Evolutionary conservation across 2,113 vertebrate genomes (phyloP), one percentile per base, ranked within the genome.

Genomic region (Morone chrysops): DNA sequence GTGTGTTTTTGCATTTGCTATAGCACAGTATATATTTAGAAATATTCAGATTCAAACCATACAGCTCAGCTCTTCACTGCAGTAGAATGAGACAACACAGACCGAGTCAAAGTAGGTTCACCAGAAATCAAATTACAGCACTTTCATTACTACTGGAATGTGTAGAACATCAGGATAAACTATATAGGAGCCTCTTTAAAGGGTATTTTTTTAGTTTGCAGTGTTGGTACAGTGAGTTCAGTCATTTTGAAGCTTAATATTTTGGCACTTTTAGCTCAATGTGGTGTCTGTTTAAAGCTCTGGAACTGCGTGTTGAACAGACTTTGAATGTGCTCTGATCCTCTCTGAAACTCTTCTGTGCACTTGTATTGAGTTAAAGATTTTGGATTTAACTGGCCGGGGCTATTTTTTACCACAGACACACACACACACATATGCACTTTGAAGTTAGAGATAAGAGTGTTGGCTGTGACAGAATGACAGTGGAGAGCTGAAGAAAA

Each of bases 391-490:
- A 81, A 16, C 61, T 38, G 51, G 9, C 53, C 10, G 3, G 18
- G 10, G 22, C 60, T 87, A 85, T 85, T 85, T 31, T 90, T 87
- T 87, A 82, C 8, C 73, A 54, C 63, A 56, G 57, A 22, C 75
- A 67, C 65, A 68, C 63, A 60, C 56, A 62, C 76, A 70, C 25
- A 57, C 50, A 68, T 41, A 50, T 53, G 69, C 63, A 40, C 63
- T 71, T 81, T 81, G 70, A 83, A 84, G 70, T 71, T 7, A 38
- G 22, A 66, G 76, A 85, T 80, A 70, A 81, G 47, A 41, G 57
- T 22, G 54, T 25, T 9, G 67, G 66, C 63, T 63, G 70, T 56
- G 81, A 66, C 41, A 81, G 40, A 57, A 50, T 63, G 68, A 76
- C 20, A 36, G 57, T 4, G 16, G 50, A 18, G 56, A 45, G 59